Base-by-base conservation (phyloP, 2,888 invertebrate species). In the Drosophila paracracens region DNA sequence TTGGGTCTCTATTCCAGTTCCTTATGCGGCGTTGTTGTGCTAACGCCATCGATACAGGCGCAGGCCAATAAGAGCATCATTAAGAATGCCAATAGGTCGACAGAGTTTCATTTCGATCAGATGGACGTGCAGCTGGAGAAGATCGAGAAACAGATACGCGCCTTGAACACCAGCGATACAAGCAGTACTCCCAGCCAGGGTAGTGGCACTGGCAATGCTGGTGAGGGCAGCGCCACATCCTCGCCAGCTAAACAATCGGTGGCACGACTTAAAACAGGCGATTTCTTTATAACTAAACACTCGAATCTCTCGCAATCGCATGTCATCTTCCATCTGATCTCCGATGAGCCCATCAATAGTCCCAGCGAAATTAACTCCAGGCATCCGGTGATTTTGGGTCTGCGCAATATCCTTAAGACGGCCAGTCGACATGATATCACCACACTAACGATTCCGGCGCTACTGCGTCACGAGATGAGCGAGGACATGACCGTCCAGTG, bases 401-500 rank as follows among this genome's bases (percentile, higher is more conserved):
- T 99, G 71, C 95, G 99, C 72, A 99, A 98, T 94, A 97, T 99
- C 74, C 94, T 99, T 82, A 98, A 98, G 94, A 96, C 97, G 60
- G 98, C 99, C n/a, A 98, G 98, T 94, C 95, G 97, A 63, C 97
- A 98, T 93, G 99, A 99, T 94, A 95, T 99, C 67, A 97, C 98
- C 35, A 98, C 97, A 35, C 94, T 99, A 58, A 97, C 98, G 5
- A 95, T 99, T 84, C 99, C 99, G 31, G 95, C 99, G 71, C 94
- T 99, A 58, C 95, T 99, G 60, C 95, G 97, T 2, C 98, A 99
- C 93, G 97, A 98, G 93, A 97, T 99, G 95, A 96, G 97, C 0
- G 99, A 99, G 96, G 97, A 97, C 92, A 97, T 98, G 98, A 99
- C 99, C 0, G 96, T 98, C 61, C 96, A 96, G 40, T 99, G 99